Conservation (phyloP, 2,888 invertebrate genomes). For the Himalopsyche tibetana region DNA sequence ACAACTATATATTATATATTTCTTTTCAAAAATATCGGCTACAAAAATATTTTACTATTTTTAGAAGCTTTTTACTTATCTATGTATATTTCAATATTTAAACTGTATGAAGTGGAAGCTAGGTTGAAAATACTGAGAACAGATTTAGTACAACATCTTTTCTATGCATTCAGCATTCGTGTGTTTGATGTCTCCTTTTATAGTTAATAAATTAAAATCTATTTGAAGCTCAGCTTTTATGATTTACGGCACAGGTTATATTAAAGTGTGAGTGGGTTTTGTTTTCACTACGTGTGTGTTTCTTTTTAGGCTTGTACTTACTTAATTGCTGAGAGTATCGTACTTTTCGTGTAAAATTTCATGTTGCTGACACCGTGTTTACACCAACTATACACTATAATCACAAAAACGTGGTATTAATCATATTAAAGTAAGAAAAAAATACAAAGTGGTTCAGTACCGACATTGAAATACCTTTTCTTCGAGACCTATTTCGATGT, state of each 20-base stretch:
- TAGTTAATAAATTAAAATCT: too few species aligned
- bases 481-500: too few species aligned
- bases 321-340: constrained; percentile 30
- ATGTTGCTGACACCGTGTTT: constrained; percentile 3
- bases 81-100: too few species aligned
- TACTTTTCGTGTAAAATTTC: constrained; percentile 4
- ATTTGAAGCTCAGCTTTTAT: not conserved
- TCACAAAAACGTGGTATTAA: constrained; percentile 2
- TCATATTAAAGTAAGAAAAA: not conserved
- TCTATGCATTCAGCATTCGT: too few species aligned
- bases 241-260: not conserved
- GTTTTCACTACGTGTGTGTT: constrained; percentile 29
- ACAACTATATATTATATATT: too few species aligned
- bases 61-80: too few species aligned
- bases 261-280: constrained; percentile 14
- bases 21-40: too few species aligned
- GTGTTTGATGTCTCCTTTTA: too few species aligned
- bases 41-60: too few species aligned
- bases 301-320: not conserved
- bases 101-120: too few species aligned
- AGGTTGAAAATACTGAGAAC: too few species aligned
- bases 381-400: constrained; percentile 3
- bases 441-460: not conserved
- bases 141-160: too few species aligned
- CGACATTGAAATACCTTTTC: not conserved